Evolutionary conservation across 2,888 invertebrate genomes (phyloP), one percentile per base, ranked within the genome.

Genomic region (Brenthis hecate): DNA sequence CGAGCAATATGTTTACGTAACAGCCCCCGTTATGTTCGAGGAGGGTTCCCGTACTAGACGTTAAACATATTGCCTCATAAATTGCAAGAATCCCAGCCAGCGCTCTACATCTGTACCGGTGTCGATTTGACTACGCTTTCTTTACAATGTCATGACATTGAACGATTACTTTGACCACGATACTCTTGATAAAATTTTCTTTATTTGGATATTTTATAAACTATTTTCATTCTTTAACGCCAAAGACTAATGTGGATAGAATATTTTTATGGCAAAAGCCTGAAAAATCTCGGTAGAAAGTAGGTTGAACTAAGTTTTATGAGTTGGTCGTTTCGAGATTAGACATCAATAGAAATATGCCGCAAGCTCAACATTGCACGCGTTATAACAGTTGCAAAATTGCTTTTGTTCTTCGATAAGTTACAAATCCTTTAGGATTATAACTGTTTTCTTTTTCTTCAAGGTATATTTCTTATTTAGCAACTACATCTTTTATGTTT

Each of bases 51-150:
- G 88, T 86, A 88, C 84, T 89, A 91, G 92, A 92, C 92, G 91
- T 91, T 92, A 91, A 92, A 92, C 92, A 92, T 92, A 92, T 92
- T 92, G 90, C 92, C 90, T 87, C 91, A 92, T 92, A 92, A 92
- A 92, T 92, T 91, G 85, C 86, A 86, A 81, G 90, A 89, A 92
- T 92, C 92, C 92, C 88, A 83, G 85, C 90, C 82, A 86, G 83
- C 84, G 85, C 83, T 84, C 83, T 85, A 86, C 86, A 84, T 81
- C 82, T 84, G 85, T 83, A 82, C 84, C 86, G 85, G 87, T 88
- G 90, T 89, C 90, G 91, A 92, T 91, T 90, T 91, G 88, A 89
- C 90, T 89, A 87, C 86, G 89, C 87, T 90, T 89, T 88, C 89
- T 87, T 88, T 86, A 85, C 88, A 85, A 88, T 90, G 87, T 84